Percentiles rank a stretch among this genome's conserved stretches.
Evolutionary conservation across 2,797 vertebrate genomes (phyloP).

Genomic region (Phylloscopus collybita): DNA sequence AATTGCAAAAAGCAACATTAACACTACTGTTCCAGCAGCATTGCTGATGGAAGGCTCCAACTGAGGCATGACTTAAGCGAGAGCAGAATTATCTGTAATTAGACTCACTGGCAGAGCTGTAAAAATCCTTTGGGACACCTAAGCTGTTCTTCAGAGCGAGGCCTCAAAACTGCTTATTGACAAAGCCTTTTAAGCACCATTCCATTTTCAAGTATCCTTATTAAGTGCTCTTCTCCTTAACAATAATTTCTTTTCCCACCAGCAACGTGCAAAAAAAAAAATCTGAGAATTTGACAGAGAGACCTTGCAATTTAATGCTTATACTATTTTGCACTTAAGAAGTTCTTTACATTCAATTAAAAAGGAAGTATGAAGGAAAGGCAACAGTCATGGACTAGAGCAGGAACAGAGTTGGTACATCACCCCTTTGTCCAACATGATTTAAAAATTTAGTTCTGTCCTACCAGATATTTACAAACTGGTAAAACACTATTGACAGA

Average conservation of each 20-base stretch:
- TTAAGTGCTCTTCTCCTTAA: conserved; percentile 24
- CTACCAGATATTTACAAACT: background rate
- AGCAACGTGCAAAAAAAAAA: background rate
- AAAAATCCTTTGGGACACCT: conserved; percentile 48
- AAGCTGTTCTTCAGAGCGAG: conserved; percentile 37
- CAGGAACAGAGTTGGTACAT: background rate
- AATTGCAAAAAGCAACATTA: conserved; percentile 24
- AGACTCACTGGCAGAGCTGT: conserved; percentile 42
- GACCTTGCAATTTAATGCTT: background rate
- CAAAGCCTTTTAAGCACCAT: conserved; percentile 57
- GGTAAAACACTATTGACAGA: background rate
- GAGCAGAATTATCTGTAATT: conserved; percentile 53
- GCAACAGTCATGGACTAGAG: background rate
- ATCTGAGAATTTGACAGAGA: background rate
- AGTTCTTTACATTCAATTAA: background rate
- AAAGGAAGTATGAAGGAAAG: background rate
- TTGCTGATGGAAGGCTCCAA: background rate
- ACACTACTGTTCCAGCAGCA: background rate
- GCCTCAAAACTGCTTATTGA: conserved; percentile 54
- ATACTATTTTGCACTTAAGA: background rate
- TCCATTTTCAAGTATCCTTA: conserved; percentile 42
- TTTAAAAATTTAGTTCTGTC: background rate
- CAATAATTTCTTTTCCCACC: background rate
- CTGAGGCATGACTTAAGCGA: conserved; percentile 8
- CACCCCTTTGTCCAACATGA: background rate